Conservation (phyloP, 2,888 invertebrate genomes). For the Parelbella ahira region DNA sequence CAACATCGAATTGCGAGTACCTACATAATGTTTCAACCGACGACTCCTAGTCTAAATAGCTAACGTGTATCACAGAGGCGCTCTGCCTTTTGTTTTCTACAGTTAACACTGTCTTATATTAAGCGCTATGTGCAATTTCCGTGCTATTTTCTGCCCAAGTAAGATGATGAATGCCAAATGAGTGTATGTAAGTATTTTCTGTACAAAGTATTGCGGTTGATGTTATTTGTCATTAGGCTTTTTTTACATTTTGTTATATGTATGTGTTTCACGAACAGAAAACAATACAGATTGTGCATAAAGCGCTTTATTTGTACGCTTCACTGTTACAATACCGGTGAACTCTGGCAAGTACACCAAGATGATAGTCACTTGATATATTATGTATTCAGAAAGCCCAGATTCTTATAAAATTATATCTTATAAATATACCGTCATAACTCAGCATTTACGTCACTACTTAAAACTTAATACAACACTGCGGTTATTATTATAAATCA, state of each 20-base stretch:
- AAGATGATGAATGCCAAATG: too few species aligned
- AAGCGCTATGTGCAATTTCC: constrained; percentile 25
- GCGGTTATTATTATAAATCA: constrained; percentile 21
- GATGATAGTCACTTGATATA: not conserved
- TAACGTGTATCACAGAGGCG: constrained; percentile 72
- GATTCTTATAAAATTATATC: constrained; percentile 6
- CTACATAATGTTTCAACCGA: constrained; percentile 43
- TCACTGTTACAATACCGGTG: constrained; percentile 2
- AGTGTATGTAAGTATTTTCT: too few species aligned
- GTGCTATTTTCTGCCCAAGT: not conserved
- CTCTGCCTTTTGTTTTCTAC: constrained; percentile 50
- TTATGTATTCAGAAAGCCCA: constrained; percentile 5
- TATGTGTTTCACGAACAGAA: not conserved
- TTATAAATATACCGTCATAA: constrained; percentile 3
- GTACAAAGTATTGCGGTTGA: too few species aligned
- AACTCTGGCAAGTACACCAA: not conserved
- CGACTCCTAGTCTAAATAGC: constrained; percentile 58
- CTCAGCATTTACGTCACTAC: not conserved
- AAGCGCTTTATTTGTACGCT: constrained; percentile 1
- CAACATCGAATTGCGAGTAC: constrained; percentile 50
- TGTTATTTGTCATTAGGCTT: too few species aligned
- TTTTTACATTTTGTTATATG: too few species aligned
- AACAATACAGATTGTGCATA: constrained; percentile 4
- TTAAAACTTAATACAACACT: constrained; percentile 5
- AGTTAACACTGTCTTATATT: constrained; percentile 38